phyloP scores from a whole-genome alignment of 1,140 invertebrate species.

The Zaprionus tsacasi region DNA sequence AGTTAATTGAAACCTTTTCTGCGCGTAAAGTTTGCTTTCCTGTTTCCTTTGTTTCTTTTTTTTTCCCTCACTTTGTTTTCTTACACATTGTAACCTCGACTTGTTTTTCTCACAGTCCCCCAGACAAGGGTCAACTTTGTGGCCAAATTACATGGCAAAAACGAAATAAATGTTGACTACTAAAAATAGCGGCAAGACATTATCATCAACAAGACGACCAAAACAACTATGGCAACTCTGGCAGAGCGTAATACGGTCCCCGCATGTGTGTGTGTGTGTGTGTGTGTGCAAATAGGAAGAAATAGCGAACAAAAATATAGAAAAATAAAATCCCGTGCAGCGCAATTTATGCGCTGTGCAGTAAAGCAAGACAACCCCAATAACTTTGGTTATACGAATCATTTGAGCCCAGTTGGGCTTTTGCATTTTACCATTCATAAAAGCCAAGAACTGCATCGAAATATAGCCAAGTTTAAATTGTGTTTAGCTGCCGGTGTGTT shows the following conservation, averaged over 20 bases:
- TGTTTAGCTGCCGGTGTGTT: neutral
- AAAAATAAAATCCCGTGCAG: constrained; percentile 13
- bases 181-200: constrained; percentile 67
- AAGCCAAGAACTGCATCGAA: neutral
- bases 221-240: constrained; percentile 55
- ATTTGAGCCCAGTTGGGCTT: constrained; percentile 14
- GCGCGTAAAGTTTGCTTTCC: constrained; percentile 24
- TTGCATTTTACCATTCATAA: constrained; percentile 27
- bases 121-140: constrained; percentile 49
- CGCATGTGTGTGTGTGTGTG: no score
- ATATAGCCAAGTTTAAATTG: neutral
- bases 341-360: constrained; percentile 57
- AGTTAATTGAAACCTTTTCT: constrained; percentile 63
- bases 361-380: constrained; percentile 60
- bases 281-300: constrained; percentile 21
- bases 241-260: constrained; percentile 43
- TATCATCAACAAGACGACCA: constrained; percentile 27
- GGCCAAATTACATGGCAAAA: constrained; percentile 35
- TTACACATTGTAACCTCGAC: neutral
- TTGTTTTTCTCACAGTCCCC: constrained; percentile 39
- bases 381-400: constrained; percentile 56
- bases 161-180: constrained; percentile 69
- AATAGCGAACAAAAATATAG: neutral
- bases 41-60: neutral
- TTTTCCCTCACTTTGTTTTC: constrained; percentile 3